Evolutionary conservation across 2,113 vertebrate species (phyloP).

Genomic region (Oryzias woworae): DNA sequence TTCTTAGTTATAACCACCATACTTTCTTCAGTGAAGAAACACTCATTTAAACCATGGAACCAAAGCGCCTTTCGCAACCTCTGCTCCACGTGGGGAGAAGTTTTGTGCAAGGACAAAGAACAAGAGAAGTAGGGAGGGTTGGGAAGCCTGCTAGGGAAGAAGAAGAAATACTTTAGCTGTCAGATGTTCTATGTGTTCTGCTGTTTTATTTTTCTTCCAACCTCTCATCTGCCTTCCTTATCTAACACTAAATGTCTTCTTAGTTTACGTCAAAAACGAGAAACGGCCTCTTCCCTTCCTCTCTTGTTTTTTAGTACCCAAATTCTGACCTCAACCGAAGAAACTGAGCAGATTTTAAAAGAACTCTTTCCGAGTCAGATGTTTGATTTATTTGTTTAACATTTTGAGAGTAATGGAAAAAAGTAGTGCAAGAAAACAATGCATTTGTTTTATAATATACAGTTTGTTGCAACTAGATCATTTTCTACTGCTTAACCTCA

Average conservation of each 20-base stretch:
- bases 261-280: slow-evolving; percentile 28
- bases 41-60: slow-evolving; percentile 56
- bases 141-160: slow-evolving; percentile 37
- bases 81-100: slow-evolving; percentile 40
- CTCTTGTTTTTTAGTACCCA: slow-evolving; percentile 5
- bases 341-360: slow-evolving; percentile 16
- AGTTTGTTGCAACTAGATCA: slow-evolving; percentile 60
- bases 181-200: slow-evolving; percentile 64
- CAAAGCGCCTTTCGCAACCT: slow-evolving; percentile 66
- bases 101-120: slow-evolving; percentile 51
- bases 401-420: slow-evolving; percentile 52
- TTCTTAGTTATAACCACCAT: slow-evolving; percentile 57
- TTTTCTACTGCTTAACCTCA: slow-evolving; percentile 61
- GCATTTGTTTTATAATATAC: slow-evolving; percentile 62
- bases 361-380: slow-evolving; percentile 60
- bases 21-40: slow-evolving; percentile 81
- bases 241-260: slow-evolving; percentile 39
- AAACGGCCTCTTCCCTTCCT: slow-evolving; percentile 38
- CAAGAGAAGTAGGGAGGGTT: slow-evolving; percentile 28
- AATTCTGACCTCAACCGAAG: slow-evolving; percentile 41
- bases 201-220: slow-evolving; percentile 47
- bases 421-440: slow-evolving; percentile 63
- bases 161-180: slow-evolving; percentile 62
- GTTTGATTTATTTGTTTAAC: slow-evolving; percentile 64
- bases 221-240: slow-evolving; percentile 53